These are phyloP conservation scores for Leucoptera coffeella DNA, from an alignment of 2,888 invertebrate genomes.

Conservation along the genomic window DNA sequence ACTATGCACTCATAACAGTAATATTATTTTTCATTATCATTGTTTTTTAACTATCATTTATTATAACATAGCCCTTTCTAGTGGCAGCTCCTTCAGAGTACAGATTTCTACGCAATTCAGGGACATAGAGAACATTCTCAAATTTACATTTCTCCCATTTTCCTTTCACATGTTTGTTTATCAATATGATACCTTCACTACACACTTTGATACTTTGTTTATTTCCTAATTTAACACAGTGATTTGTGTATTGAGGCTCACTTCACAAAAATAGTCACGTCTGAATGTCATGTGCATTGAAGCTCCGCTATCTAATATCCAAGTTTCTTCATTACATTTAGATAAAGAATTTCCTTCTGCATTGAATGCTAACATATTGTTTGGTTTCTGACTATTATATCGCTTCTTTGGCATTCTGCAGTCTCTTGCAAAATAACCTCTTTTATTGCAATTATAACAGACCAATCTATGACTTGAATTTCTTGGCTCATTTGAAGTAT, in stretches of 20 bases:
- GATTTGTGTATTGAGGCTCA: conserved; percentile 3
- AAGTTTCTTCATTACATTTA: conserved; percentile 5
- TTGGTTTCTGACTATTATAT: conserved; percentile 5
- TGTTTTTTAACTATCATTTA: conserved; percentile 8
- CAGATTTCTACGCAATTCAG: conserved; percentile 5
- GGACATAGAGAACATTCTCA: background rate
- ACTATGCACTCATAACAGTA: conserved; percentile 6
- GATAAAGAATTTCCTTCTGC: conserved; percentile 6
- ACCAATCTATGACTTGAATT: conserved; percentile 8
- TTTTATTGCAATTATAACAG: conserved; percentile 10
- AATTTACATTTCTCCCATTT: conserved; percentile 8
- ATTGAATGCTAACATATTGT: conserved; percentile 4
- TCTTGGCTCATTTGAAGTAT: conserved; percentile 2
- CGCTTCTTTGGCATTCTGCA: conserved; percentile 9
- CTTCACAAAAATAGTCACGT: conserved; percentile 8
- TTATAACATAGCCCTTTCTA: conserved; percentile 10
- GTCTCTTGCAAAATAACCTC: conserved; percentile 11
- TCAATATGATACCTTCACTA: conserved; percentile 9
- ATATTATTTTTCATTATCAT: conserved; percentile 6
- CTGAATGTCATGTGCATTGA: conserved; percentile 10
- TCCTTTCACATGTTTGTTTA: conserved; percentile 9
- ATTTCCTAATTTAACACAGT: conserved; percentile 10
- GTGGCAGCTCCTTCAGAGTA: conserved; percentile 7
- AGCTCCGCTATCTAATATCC: conserved; percentile 12
- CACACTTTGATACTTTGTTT: conserved; percentile 8